Evolutionary conservation across 2,113 vertebrate species (phyloP).

Genomic region (Pholis gunnellus): DNA sequence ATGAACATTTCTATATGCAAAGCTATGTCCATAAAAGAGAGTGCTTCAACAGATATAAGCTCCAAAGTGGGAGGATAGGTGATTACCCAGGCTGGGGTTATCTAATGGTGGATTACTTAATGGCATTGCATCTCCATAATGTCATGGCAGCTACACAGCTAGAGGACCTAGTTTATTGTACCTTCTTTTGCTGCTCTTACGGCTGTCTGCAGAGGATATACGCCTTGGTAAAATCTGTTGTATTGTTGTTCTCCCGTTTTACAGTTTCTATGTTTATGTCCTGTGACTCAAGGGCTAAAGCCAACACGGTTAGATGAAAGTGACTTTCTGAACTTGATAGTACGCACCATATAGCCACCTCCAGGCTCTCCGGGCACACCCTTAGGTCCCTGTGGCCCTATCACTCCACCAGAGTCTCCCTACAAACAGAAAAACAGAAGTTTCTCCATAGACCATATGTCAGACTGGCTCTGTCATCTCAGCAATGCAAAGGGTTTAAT

Average conservation of each 20-base stretch:
- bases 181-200: conserved; percentile 9
- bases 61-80: conserved; percentile 64
- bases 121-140: conserved; percentile 61
- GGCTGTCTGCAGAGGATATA: conserved; percentile 33
- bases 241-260: conserved; percentile 10
- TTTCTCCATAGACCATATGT: not conserved
- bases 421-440: conserved; percentile 66
- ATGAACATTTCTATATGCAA: conserved; percentile 73
- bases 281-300: conserved; percentile 5
- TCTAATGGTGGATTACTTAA: conserved; percentile 65
- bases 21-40: conserved; percentile 65
- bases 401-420: conserved; percentile 89
- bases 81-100: conserved; percentile 66
- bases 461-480: conserved; percentile 15
- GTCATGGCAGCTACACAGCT: conserved; percentile 39
- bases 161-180: conserved; percentile 35
- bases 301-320: conserved; percentile 21
- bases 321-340: conserved; percentile 14
- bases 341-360: conserved; percentile 76
- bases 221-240: conserved; percentile 13
- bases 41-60: conserved; percentile 62
- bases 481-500: conserved; percentile 16
- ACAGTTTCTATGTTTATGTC: conserved; percentile 13
- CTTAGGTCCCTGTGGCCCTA: conserved; percentile 91
- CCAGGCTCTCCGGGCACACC: conserved; percentile 91